These are phyloP conservation scores for Philonicus albiceps DNA, from an alignment of 2,888 invertebrate genomes.

Conservation along the genomic window DNA sequence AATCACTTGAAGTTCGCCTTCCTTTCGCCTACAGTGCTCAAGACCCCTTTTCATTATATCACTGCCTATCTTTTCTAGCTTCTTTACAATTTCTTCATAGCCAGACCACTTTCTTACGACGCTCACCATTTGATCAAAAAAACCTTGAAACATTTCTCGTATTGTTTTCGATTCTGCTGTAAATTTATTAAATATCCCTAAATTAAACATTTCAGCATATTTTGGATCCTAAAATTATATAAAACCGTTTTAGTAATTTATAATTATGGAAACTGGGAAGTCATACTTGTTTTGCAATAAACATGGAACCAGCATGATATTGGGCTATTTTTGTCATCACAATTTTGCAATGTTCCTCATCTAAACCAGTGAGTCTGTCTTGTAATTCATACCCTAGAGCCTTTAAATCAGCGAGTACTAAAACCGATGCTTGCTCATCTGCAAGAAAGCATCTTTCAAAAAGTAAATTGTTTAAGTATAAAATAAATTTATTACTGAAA, in stretches of 20 bases:
- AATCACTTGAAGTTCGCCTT: conserved; percentile 55
- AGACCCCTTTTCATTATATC: neutral
- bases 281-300: conserved; percentile 64
- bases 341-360: conserved; percentile 64
- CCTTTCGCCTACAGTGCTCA: neutral
- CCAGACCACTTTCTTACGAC: neutral
- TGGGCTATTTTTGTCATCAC: conserved; percentile 66
- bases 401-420: conserved; percentile 57
- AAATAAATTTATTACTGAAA: neutral
- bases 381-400: conserved; percentile 65
- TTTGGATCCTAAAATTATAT: neutral
- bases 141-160: neutral
- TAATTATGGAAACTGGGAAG: neutral
- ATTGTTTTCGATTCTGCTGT: neutral
- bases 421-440: conserved; percentile 9
- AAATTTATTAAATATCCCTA: neutral
- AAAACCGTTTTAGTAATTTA: neutral
- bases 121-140: neutral
- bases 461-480: neutral
- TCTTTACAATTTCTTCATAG: neutral
- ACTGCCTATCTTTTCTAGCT: neutral
- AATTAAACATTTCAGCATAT: neutral
- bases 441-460: neutral
- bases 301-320: conserved; percentile 67
- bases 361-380: conserved; percentile 65